Evolutionary conservation across 2,113 vertebrate species (phyloP).

Genomic region (Gobio gobio): DNA sequence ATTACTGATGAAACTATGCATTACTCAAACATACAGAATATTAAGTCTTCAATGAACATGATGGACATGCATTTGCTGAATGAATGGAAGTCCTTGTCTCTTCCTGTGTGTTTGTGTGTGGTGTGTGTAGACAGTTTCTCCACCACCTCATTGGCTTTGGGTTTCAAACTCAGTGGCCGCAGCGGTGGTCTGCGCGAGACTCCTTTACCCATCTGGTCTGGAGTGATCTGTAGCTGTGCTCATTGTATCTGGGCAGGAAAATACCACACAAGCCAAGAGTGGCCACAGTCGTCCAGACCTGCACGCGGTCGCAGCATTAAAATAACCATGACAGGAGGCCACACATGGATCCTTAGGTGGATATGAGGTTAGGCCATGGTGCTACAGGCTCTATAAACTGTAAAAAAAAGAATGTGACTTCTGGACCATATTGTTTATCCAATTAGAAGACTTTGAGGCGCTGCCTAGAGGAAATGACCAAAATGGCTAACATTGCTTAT

Average conservation of each 20-base stretch:
- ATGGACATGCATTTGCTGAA: neutral
- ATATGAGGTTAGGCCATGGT: neutral
- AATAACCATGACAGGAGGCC: conserved; percentile 21
- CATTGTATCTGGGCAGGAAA: conserved; percentile 48
- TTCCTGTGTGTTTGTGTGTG: conserved; percentile 18
- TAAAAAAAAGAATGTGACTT: neutral
- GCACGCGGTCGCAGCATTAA: conserved; percentile 29
- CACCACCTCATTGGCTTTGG: conserved; percentile 50
- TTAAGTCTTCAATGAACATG: neutral
- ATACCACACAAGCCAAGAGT: conserved; percentile 55
- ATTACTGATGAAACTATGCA: neutral
- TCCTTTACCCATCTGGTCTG: conserved; percentile 32
- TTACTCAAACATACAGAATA: neutral
- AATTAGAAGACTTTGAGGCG: neutral
- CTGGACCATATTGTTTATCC: neutral
- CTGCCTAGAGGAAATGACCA: neutral
- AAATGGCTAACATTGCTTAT: neutral
- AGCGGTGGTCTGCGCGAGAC: conserved; percentile 28
- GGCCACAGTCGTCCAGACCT: conserved; percentile 44
- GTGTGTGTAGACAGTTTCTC: conserved; percentile 25
- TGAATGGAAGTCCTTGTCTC: conserved; percentile 17
- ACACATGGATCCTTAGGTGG: conserved; percentile 7
- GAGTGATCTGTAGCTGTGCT: conserved; percentile 45
- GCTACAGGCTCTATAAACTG: neutral
- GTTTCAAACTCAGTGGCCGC: conserved; percentile 51